phyloP scores from a whole-genome alignment of 2,888 invertebrate species.

The Epirrhoe tristata region DNA sequence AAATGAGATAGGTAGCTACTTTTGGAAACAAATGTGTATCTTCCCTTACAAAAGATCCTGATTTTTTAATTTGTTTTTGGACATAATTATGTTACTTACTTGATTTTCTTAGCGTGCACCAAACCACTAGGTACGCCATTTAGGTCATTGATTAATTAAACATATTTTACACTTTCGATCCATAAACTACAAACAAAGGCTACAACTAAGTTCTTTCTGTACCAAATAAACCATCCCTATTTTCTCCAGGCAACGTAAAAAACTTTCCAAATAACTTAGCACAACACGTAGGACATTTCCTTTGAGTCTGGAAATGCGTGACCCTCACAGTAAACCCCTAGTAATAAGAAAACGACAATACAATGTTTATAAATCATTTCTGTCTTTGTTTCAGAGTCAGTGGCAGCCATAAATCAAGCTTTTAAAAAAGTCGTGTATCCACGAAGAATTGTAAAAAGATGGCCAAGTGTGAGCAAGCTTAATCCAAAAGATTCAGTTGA shows the following conservation, averaged over 20 bases:
- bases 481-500: background rate
- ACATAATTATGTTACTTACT: too few species aligned
- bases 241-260: background rate
- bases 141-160: too few species aligned
- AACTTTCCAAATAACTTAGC: background rate
- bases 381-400: constrained; percentile 69
- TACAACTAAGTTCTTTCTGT: too few species aligned
- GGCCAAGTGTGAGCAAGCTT: constrained; percentile 23
- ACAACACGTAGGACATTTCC: constrained; percentile 27
- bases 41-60: too few species aligned
- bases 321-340: constrained; percentile 36
- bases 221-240: too few species aligned
- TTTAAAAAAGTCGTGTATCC: constrained; percentile 55
- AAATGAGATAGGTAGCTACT: too few species aligned
- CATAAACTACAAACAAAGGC: too few species aligned
- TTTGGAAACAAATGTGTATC: too few species aligned
- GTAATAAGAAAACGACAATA: constrained; percentile 46
- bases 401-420: constrained; percentile 60
- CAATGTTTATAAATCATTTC: constrained; percentile 48
- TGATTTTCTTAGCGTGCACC: too few species aligned
- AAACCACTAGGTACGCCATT: too few species aligned
- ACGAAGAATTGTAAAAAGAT: constrained; percentile 59
- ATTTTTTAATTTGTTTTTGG: too few species aligned
- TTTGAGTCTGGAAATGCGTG: constrained; percentile 32
- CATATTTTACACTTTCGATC: too few species aligned